Evolutionary conservation across 2,888 invertebrate species (phyloP).

Genomic region (Dryobotodes eremita): DNA sequence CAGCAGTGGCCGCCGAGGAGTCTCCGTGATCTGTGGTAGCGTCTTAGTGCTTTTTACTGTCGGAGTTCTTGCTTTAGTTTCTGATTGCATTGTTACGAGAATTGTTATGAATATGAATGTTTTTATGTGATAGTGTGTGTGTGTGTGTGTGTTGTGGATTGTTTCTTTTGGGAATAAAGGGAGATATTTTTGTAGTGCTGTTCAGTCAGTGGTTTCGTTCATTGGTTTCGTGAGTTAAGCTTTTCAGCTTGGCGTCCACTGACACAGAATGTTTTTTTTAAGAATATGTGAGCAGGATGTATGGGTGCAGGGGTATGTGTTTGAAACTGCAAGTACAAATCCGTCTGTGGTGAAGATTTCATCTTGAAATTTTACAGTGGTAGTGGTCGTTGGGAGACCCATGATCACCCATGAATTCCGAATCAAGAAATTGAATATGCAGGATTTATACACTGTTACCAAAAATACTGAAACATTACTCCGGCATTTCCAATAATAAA

Average conservation of each 20-base stretch:
- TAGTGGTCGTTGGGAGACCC: background rate
- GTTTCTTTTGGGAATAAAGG: background rate
- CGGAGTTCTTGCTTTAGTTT: slow-evolving; percentile 53
- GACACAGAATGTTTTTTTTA: background rate
- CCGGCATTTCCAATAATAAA: slow-evolving; percentile 20
- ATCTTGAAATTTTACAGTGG: background rate
- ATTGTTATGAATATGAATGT: slow-evolving; percentile 35
- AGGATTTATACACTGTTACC: background rate
- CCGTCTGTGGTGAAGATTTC: background rate
- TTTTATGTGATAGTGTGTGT: slow-evolving; percentile 10
- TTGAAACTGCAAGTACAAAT: background rate
- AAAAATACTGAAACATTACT: background rate
- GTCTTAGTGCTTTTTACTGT: slow-evolving; percentile 74
- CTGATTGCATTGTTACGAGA: slow-evolving; percentile 51
- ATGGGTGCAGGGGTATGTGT: too few relatives aligned
- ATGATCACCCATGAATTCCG: background rate
- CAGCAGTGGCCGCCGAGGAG: background rate
- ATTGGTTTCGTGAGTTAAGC: background rate
- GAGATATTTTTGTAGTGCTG: background rate
- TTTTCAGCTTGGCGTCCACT: background rate
- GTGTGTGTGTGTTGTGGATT: too few relatives aligned
- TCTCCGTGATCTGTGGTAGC: slow-evolving; percentile 10
- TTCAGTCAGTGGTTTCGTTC: too few relatives aligned
- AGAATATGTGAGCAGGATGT: background rate
- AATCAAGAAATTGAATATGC: background rate